Evolutionary conservation across 64 coral and sea anemone genomes (phyloP).

Genomic region (Dendrophyllia cribrosa): DNA sequence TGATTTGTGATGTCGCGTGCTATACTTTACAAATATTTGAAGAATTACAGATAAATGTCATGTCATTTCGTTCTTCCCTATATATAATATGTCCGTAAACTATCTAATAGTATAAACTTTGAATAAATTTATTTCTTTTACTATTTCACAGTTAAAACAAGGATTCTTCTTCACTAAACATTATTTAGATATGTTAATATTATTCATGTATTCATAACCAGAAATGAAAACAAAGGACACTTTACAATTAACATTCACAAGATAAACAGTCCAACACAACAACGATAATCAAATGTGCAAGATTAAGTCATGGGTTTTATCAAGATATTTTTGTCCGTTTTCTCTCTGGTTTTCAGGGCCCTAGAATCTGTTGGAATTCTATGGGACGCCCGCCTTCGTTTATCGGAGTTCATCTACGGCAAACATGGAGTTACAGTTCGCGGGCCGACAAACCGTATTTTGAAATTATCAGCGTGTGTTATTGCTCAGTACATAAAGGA

Average conservation of each 20-base stretch:
- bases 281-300: not conserved
- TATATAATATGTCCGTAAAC: too few relatives aligned
- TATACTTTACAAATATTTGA: too few relatives aligned
- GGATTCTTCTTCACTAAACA: not conserved
- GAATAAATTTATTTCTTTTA: too few relatives aligned
- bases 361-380: slow-evolving; percentile 65
- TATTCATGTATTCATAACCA: not conserved
- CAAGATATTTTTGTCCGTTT: not conserved
- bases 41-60: too few relatives aligned
- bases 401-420: slow-evolving; percentile 54
- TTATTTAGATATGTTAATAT: not conserved
- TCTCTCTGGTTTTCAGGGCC: slow-evolving; percentile 10
- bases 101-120: too few relatives aligned
- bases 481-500: slow-evolving; percentile 66
- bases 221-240: not conserved
- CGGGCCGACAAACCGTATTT: slow-evolving; percentile 29
- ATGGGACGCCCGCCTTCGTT: slow-evolving; percentile 36
- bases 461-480: slow-evolving; percentile 42
- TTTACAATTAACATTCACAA: not conserved
- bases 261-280: not conserved
- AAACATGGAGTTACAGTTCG: slow-evolving; percentile 34
- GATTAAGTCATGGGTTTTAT: not conserved
- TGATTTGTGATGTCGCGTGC: too few relatives aligned
- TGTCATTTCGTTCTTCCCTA: too few relatives aligned
- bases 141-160: too few relatives aligned